These are phyloP conservation scores for Idaea biselata DNA, from an alignment of 2,888 invertebrate species.

Conservation along the genomic window DNA sequence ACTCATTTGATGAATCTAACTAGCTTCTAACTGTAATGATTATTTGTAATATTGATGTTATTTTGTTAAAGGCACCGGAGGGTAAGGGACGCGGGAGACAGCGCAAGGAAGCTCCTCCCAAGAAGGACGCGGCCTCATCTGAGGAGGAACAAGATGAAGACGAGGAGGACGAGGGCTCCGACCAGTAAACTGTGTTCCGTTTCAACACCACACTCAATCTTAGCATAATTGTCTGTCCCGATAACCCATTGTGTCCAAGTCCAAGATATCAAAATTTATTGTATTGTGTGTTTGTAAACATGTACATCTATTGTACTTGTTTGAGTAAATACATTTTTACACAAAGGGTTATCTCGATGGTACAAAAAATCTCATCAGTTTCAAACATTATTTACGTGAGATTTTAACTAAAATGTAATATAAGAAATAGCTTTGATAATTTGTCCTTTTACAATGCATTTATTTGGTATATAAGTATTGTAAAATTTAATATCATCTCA, in stretches of 20 bases:
- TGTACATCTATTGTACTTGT: constrained; percentile 22
- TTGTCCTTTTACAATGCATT: constrained; percentile 48
- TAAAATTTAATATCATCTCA: constrained; percentile 46
- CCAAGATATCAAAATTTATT: constrained; percentile 8
- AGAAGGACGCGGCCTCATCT: constrained; percentile 72
- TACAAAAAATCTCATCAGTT: constrained; percentile 62
- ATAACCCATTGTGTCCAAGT: constrained; percentile 55
- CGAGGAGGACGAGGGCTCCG: constrained; percentile 76
- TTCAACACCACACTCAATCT: constrained; percentile 57
- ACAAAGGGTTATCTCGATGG: constrained; percentile 65
- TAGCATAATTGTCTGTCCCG: constrained; percentile 75
- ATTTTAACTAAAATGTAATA: constrained; percentile 43
- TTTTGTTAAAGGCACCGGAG: constrained; percentile 58
- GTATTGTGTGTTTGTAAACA: constrained; percentile 16
- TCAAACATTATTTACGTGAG: constrained; percentile 69
- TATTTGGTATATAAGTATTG: constrained; percentile 39
- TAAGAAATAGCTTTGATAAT: constrained; percentile 35
- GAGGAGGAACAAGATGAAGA: constrained; percentile 77
- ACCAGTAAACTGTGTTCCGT: constrained; percentile 68
- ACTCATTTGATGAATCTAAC: not conserved
- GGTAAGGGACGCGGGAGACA: constrained; percentile 72
- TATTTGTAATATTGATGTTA: constrained; percentile 3
- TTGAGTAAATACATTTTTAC: constrained; percentile 30
- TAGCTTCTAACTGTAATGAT: constrained; percentile 2
- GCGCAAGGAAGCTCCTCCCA: constrained; percentile 70